phyloP scores from a whole-genome alignment of 2,888 invertebrate species.

The Periphyllus acericola region DNA sequence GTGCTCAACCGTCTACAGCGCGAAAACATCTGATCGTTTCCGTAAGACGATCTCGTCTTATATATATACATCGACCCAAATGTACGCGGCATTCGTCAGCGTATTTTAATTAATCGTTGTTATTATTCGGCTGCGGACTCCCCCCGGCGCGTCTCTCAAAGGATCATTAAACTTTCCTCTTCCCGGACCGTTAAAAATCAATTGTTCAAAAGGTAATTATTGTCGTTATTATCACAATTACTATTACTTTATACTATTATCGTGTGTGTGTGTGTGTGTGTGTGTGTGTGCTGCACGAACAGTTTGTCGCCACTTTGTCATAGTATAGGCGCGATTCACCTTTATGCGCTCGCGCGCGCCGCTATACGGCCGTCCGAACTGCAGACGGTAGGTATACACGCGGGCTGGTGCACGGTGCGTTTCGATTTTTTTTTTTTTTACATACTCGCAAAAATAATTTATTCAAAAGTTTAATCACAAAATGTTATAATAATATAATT shows the following conservation, averaged over 20 bases:
- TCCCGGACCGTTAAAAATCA: constrained; percentile 59
- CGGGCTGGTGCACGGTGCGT: not conserved
- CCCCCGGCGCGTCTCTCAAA: constrained; percentile 34
- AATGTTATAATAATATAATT: no score
- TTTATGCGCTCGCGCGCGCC: no score
- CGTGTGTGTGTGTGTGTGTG: not conserved
- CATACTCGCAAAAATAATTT: not conserved
- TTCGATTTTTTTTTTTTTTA: not conserved
- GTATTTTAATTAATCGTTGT: constrained; percentile 58
- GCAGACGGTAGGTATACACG: no score
- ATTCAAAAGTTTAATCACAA: no score
- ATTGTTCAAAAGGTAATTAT: constrained; percentile 49
- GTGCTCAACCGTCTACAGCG: constrained; percentile 29
- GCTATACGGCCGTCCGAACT: not conserved
- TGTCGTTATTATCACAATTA: constrained; percentile 8
- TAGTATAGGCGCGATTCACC: not conserved
- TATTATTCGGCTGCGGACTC: constrained; percentile 45
- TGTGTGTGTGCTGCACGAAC: not conserved
- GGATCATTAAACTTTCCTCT: constrained; percentile 61
- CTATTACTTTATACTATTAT: constrained; percentile 6
- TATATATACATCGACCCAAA: constrained; percentile 56
- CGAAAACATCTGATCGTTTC: constrained; percentile 46
- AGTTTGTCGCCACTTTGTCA: constrained; percentile 5
- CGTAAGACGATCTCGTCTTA: constrained; percentile 24
- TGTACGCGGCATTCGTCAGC: constrained; percentile 40